These are phyloP conservation scores for Apostichopus parvimensis DNA, from an alignment of 35 echinoderm and acorn worm genomes.

Conservation along the genomic window DNA sequence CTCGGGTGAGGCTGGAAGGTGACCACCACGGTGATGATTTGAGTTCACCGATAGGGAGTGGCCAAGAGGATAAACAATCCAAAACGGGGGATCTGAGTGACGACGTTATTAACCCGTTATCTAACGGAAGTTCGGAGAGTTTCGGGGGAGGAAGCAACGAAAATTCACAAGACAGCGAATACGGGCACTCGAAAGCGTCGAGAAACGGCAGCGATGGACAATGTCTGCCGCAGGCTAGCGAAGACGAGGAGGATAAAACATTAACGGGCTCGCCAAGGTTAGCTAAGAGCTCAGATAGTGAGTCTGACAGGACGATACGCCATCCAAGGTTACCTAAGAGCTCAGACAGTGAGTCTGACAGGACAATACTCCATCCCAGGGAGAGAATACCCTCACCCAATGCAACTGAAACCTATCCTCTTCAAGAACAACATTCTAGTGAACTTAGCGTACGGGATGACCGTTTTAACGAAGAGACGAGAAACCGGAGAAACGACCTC, in stretches of 20 bases:
- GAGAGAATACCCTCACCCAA: not conserved
- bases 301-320: not conserved
- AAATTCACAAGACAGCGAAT: constrained; percentile 40
- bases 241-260: not conserved
- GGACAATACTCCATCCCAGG: not conserved
- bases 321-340: not conserved
- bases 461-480: not conserved
- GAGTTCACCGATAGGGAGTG: not conserved
- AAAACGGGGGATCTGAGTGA: constrained; percentile 22
- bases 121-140: constrained; percentile 1
- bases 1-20: not conserved
- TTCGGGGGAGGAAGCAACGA: constrained; percentile 9
- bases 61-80: constrained; percentile 12
- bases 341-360: constrained; percentile 5
- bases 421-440: not conserved
- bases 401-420: not conserved
- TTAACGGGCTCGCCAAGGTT: not conserved
- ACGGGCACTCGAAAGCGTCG: not conserved
- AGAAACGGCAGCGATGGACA: not conserved
- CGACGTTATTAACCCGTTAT: not conserved
- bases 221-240: not conserved
- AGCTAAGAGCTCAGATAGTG: not conserved
- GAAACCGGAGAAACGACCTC: not conserved
- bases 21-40: not conserved
- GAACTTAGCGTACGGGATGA: not conserved